These are phyloP conservation scores for Drosophila insularis DNA, from an alignment of 1,140 invertebrate genomes.

Conservation along the genomic window DNA sequence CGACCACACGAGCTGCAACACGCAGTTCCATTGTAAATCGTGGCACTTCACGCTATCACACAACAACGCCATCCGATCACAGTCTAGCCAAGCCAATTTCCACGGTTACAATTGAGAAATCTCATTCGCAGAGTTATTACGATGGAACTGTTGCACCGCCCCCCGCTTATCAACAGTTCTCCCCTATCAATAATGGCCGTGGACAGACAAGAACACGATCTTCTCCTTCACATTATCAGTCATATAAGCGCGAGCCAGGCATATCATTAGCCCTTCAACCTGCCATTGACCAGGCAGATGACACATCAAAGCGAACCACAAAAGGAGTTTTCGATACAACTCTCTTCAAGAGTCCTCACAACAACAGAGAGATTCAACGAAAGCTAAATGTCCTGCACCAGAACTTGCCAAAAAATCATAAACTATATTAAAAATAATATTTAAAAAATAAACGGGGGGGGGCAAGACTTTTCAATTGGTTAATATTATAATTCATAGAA, in stretches of 20 bases:
- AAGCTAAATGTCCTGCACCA: constrained; percentile 49
- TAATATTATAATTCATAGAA: background rate
- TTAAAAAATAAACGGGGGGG: background rate
- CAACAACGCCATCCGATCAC: constrained; percentile 18
- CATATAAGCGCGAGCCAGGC: background rate
- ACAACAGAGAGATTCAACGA: constrained; percentile 52
- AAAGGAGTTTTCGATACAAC: constrained; percentile 79
- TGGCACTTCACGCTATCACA: constrained; percentile 50
- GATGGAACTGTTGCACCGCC: constrained; percentile 71
- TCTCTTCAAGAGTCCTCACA: constrained; percentile 68
- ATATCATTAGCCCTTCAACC: constrained; percentile 42
- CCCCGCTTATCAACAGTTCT: constrained; percentile 49
- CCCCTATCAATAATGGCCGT: constrained; percentile 19
- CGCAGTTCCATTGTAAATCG: constrained; percentile 18
- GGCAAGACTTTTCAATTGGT: constrained; percentile 2
- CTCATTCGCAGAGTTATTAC: constrained; percentile 73
- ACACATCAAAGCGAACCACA: constrained; percentile 58
- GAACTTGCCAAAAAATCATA: constrained; percentile 81
- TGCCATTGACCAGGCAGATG: constrained; percentile 12
- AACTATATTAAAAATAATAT: constrained; percentile 52
- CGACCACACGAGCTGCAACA: constrained; percentile 1
- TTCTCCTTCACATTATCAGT: background rate
- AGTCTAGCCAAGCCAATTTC: constrained; percentile 29
- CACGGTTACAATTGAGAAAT: constrained; percentile 67
- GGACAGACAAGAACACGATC: constrained; percentile 38